Percentiles rank a stretch among this genome's conserved stretches.
Conservation (phyloP, 2,888 invertebrate genomes). For the Eupithecia exiguata region DNA sequence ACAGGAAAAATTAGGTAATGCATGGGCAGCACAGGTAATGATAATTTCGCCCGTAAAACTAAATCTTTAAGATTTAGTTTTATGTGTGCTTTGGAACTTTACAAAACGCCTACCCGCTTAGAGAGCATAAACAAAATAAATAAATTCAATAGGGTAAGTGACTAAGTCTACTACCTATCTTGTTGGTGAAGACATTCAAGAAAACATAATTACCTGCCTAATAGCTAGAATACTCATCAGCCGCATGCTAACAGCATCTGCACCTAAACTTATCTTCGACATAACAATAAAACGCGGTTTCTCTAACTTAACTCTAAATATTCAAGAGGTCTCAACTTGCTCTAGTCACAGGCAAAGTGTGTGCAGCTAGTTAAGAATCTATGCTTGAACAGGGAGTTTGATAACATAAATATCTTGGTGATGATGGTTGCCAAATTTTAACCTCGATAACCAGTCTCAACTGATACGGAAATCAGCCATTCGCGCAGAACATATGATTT, state of each 20-base stretch:
- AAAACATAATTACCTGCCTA: constrained; percentile 9
- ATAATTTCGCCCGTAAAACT: no score
- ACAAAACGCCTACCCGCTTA: no score
- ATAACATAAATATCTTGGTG: no score
- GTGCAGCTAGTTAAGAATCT: background rate
- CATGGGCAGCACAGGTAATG: background rate
- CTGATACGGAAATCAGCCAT: no score
- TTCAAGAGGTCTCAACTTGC: constrained; percentile 40
- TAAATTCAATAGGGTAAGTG: no score
- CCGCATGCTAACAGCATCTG: constrained; percentile 25
- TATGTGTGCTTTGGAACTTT: no score
- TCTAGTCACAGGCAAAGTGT: constrained; percentile 16
- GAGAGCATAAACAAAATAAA: no score
- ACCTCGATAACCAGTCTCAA: no score
- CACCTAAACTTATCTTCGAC: constrained; percentile 37
- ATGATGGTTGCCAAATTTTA: no score
- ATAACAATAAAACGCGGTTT: constrained; percentile 44
- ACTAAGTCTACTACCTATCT: background rate
- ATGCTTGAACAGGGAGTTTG: background rate
- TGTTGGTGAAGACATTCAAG: background rate
- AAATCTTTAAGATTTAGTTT: background rate
- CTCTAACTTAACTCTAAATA: constrained; percentile 44
- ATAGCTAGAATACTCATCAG: constrained; percentile 28
- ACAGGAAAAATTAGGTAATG: background rate
- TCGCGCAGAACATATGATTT: no score